phyloP scores from a whole-genome alignment of 2,797 vertebrate genomes.

The Carcharodon carcharias region DNA sequence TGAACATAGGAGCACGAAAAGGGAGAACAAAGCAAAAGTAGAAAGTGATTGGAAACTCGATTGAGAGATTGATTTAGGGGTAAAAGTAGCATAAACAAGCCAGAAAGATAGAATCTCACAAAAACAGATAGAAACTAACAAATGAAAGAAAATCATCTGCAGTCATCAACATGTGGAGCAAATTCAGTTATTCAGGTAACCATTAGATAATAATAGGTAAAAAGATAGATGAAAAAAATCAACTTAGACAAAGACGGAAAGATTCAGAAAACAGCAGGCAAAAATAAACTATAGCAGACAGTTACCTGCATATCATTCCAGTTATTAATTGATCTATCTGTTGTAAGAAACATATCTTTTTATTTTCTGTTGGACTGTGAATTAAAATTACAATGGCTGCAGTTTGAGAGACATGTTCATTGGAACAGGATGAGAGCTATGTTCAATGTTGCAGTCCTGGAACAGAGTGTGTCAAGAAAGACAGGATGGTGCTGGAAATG shows the following conservation, averaged over 20 bases:
- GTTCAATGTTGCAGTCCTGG: no score
- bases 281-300: not conserved
- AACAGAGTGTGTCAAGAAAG: no score
- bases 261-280: not conserved
- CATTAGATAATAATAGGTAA: not conserved
- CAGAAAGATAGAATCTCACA: not conserved
- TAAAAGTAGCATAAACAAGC: not conserved
- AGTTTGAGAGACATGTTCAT: no score
- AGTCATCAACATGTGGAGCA: not conserved
- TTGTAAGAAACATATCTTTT: no score
- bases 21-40: not conserved
- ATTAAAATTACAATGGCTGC: no score
- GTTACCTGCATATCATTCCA: not conserved
- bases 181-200: not conserved
- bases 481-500: no score
- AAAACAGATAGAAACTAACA: not conserved
- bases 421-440: no score
- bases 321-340: not conserved
- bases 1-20: no score
- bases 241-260: not conserved
- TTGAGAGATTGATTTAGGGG: not conserved
- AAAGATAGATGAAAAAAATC: not conserved
- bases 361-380: no score
- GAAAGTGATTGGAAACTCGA: not conserved
- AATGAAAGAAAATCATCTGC: not conserved